These are phyloP conservation scores for Drosophila tripunctata DNA, from an alignment of 2,888 invertebrate species.

Conservation along the genomic window DNA sequence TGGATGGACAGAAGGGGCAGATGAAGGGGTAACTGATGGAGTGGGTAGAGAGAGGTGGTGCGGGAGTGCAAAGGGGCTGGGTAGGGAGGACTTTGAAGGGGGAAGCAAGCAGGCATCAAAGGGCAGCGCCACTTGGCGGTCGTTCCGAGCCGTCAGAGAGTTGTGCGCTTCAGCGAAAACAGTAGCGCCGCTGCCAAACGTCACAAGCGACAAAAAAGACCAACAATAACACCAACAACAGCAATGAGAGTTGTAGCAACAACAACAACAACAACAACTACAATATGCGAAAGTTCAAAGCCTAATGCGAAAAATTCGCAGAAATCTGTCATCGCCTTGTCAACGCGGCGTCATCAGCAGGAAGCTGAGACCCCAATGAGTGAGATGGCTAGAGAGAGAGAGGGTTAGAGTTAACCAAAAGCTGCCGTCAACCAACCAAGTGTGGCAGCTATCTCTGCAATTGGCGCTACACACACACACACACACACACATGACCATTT, in stretches of 20 bases:
- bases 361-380: slow-evolving; percentile 50
- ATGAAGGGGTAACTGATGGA: neutral
- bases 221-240: slow-evolving; percentile 39
- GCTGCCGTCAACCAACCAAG: slow-evolving; percentile 50
- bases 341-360: slow-evolving; percentile 76
- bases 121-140: slow-evolving; percentile 75
- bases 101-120: slow-evolving; percentile 50
- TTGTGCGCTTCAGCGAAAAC: slow-evolving; percentile 77
- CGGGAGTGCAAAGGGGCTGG: neutral
- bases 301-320: slow-evolving; percentile 81
- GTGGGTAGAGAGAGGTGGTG: neutral
- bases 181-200: slow-evolving; percentile 76
- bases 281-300: slow-evolving; percentile 75
- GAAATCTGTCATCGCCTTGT: slow-evolving; percentile 83
- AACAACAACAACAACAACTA: slow-evolving; percentile 43
- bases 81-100: neutral
- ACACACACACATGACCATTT: slow-evolving; percentile 16
- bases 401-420: slow-evolving; percentile 16
- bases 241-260: slow-evolving; percentile 32
- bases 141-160: slow-evolving; percentile 67
- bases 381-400: neutral
- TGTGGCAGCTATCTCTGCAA: slow-evolving; percentile 62
- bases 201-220: slow-evolving; percentile 33
- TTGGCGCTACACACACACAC: slow-evolving; percentile 63
- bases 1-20: neutral